These are phyloP conservation scores for Callyntrura guangdongensis DNA, from an alignment of 2,888 invertebrate genomes.

Conservation along the genomic window DNA sequence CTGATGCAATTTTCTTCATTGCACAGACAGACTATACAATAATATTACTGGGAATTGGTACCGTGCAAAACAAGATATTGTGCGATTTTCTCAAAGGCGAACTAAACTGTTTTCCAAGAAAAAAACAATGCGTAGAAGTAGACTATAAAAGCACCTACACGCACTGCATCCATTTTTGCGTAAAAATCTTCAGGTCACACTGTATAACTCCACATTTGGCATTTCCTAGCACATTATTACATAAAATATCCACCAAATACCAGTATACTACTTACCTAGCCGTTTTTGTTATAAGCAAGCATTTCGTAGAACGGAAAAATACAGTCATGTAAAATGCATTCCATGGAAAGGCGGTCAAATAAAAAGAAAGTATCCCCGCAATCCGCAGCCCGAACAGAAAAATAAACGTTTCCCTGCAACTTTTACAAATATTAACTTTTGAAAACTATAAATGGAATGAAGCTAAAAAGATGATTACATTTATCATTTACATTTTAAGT, in stretches of 20 bases:
- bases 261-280: too few relatives aligned
- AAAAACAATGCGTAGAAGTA: neutral
- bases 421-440: too few relatives aligned
- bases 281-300: neutral
- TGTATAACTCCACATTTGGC: conserved; percentile 38
- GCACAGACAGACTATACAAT: neutral
- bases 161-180: neutral
- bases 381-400: too few relatives aligned
- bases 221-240: conserved; percentile 59
- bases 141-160: conserved; percentile 1
- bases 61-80: neutral
- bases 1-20: neutral
- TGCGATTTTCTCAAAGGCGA: conserved; percentile 34
- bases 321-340: neutral
- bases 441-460: too few relatives aligned
- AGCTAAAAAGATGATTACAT: too few relatives aligned
- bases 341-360: too few relatives aligned
- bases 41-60: conserved; percentile 7
- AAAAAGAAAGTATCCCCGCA: neutral
- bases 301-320: too few relatives aligned
- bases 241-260: conserved; percentile 5
- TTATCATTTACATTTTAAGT: too few relatives aligned
- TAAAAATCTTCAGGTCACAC: conserved; percentile 14
- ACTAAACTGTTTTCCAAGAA: conserved; percentile 39
- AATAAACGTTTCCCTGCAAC: too few relatives aligned